Conservation (phyloP, 2,113 vertebrate genomes). For the Protomyctophum bolini region DNA sequence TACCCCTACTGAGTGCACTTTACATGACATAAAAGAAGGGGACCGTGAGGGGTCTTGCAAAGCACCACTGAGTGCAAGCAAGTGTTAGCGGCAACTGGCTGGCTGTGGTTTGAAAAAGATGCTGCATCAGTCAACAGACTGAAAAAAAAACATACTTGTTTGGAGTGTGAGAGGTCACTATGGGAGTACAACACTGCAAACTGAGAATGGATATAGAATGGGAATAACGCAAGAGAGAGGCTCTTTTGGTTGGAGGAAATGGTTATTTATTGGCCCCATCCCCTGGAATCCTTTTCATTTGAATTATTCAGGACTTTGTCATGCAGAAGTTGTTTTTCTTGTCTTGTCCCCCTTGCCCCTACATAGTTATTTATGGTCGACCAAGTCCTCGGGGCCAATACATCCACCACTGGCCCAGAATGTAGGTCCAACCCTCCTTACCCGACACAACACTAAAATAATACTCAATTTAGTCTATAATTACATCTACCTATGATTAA, state of each 20-base stretch:
- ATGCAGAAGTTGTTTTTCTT: slow-evolving; percentile 19
- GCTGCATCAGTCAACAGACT: slow-evolving; percentile 57
- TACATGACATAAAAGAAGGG: slow-evolving; percentile 21
- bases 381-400: slow-evolving; percentile 18
- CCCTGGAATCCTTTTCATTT: slow-evolving; percentile 12
- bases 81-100: slow-evolving; percentile 9
- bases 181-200: slow-evolving; percentile 21
- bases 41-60: neutral
- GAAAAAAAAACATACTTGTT: slow-evolving; percentile 32
- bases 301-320: slow-evolving; percentile 15
- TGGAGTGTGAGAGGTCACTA: slow-evolving; percentile 27
- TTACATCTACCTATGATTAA: slow-evolving; percentile 74
- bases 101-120: slow-evolving; percentile 43
- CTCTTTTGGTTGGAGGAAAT: slow-evolving; percentile 11
- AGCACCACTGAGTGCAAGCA: neutral
- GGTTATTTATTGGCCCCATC: slow-evolving; percentile 32
- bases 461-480: slow-evolving; percentile 39
- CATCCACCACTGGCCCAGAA: slow-evolving; percentile 12
- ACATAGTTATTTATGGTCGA: slow-evolving; percentile 51
- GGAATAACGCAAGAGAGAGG: slow-evolving; percentile 16
- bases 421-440: slow-evolving; percentile 17
- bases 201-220: slow-evolving; percentile 28
- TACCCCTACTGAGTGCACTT: slow-evolving; percentile 89
- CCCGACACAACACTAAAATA: slow-evolving; percentile 6
- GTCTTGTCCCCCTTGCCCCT: neutral